These are phyloP conservation scores for Diplodus puntazzo DNA, from an alignment of 2,797 vertebrate genomes.

Conservation along the genomic window DNA sequence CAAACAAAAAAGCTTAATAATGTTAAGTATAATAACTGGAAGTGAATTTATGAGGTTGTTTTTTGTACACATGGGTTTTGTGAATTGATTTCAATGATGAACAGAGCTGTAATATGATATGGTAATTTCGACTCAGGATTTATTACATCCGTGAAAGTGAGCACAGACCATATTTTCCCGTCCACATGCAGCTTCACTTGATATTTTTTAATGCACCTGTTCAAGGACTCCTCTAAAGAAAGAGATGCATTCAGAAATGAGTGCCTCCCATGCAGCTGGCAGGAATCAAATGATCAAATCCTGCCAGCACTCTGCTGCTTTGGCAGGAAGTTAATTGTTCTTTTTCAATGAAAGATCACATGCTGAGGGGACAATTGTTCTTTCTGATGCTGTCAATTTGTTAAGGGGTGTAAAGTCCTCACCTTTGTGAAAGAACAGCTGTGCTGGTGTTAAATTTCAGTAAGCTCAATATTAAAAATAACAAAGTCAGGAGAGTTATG, in stretches of 20 bases:
- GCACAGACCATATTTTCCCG: background rate
- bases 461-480: background rate
- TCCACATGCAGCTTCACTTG: background rate
- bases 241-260: slow-evolving; percentile 41
- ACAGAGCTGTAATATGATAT: background rate
- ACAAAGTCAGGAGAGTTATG: too few species aligned
- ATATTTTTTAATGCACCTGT: slow-evolving; percentile 15
- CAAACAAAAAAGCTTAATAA: background rate
- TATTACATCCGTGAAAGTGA: background rate
- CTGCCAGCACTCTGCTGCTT: slow-evolving; percentile 46
- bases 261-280: slow-evolving; percentile 44
- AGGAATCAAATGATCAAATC: slow-evolving; percentile 20
- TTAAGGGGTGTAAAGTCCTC: slow-evolving; percentile 14
- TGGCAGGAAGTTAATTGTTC: slow-evolving; percentile 46
- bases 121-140: slow-evolving; percentile 21
- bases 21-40: background rate
- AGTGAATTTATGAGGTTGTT: background rate
- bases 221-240: slow-evolving; percentile 35
- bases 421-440: slow-evolving; percentile 6
- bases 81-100: slow-evolving; percentile 29
- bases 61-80: background rate
- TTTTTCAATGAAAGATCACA: slow-evolving; percentile 44
- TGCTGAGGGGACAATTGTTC: slow-evolving; percentile 28
- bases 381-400: slow-evolving; percentile 24
- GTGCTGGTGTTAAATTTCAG: background rate